Percentiles rank a stretch among this genome's conserved stretches.
Conservation (phyloP, 2,797 vertebrate species). For the Setipinna tenuifilis region DNA sequence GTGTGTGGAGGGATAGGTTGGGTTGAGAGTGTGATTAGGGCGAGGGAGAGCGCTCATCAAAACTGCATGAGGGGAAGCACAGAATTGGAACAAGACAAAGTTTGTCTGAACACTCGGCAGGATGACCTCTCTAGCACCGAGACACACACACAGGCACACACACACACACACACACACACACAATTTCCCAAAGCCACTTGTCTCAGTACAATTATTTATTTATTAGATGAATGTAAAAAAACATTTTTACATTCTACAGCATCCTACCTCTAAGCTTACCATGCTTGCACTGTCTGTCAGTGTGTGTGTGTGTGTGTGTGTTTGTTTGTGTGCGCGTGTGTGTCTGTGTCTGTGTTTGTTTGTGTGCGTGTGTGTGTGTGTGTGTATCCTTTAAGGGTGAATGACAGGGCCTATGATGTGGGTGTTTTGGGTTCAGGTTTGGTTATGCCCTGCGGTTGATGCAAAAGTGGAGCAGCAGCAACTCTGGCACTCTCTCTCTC, state of each 20-base stretch:
- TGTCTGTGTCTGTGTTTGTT: not conserved
- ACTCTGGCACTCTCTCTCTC: too few relatives aligned
- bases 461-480: not conserved
- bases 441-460: not conserved
- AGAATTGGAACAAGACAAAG: slow-evolving; percentile 33
- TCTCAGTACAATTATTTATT: not conserved
- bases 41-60: slow-evolving; percentile 62
- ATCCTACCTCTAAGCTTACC: not conserved
- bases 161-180: not conserved
- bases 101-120: slow-evolving; percentile 40
- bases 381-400: too few relatives aligned
- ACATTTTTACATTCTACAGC: slow-evolving; percentile 10
- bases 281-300: not conserved
- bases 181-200: slow-evolving; percentile 5
- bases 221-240: not conserved
- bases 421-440: not conserved
- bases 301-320: not conserved
- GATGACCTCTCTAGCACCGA: too few relatives aligned
- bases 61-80: slow-evolving; percentile 60
- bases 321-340: not conserved
- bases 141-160: not conserved
- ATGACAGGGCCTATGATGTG: not conserved
- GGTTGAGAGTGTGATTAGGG: too few relatives aligned
- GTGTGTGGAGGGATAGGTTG: slow-evolving; percentile 55
- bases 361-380: not conserved